phyloP scores from a whole-genome alignment of 1,140 invertebrate species.

The Drosophila takahashii region DNA sequence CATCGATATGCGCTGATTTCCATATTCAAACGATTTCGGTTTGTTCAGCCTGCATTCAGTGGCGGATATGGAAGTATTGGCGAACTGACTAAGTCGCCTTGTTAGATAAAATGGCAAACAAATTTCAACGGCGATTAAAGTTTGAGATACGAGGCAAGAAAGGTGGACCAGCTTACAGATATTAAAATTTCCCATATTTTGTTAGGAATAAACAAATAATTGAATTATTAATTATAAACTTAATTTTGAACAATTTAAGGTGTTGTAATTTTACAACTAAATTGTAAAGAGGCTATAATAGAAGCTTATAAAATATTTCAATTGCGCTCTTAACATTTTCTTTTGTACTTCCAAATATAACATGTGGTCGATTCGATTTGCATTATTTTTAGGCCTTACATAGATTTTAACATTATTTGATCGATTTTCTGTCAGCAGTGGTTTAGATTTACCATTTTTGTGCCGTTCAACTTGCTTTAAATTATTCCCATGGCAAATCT shows the following conservation, averaged over 20 bases:
- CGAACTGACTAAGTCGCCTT: slow-evolving; percentile 28
- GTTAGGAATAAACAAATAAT: background rate
- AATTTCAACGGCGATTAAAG: slow-evolving; percentile 36
- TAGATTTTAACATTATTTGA: background rate
- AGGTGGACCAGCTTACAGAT: background rate
- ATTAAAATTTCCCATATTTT: background rate
- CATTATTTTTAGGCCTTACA: slow-evolving; percentile 12
- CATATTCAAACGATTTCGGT: slow-evolving; percentile 50
- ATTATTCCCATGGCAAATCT: background rate
- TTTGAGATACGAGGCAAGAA: slow-evolving; percentile 11
- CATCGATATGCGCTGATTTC: slow-evolving; percentile 50
- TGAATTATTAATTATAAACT: too few species aligned
- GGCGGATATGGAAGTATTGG: slow-evolving; percentile 31
- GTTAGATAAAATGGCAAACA: slow-evolving; percentile 38
- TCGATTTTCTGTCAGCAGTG: background rate
- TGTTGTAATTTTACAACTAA: background rate
- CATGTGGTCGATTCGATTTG: background rate
- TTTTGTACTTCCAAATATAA: background rate
- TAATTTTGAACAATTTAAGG: too few species aligned
- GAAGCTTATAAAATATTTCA: background rate
- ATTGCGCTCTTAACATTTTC: background rate
- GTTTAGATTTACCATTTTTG: background rate
- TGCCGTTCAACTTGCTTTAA: background rate
- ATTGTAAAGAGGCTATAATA: background rate
- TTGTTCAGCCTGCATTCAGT: slow-evolving; percentile 26